Percentiles rank a stretch among this genome's conserved stretches.
These are phyloP conservation scores for Oreochromis niloticus DNA, from an alignment of 2,113 vertebrate genomes.

Conservation along the genomic window DNA sequence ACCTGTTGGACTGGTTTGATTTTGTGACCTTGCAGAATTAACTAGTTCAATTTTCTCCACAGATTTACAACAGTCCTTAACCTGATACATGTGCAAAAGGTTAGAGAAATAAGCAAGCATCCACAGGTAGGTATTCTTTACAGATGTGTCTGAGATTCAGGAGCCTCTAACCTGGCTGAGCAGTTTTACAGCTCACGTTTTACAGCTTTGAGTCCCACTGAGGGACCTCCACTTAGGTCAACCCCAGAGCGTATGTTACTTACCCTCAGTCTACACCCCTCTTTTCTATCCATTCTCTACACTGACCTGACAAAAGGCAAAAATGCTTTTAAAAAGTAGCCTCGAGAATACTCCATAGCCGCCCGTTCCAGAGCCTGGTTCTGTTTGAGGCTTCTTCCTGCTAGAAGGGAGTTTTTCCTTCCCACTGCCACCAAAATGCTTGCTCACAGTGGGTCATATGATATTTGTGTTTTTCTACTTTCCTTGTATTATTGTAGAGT, in stretches of 20 bases:
- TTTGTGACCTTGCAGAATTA: not conserved
- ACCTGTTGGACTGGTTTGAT: not conserved
- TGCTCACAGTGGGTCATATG: not conserved
- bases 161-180: not conserved
- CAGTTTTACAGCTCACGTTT: not conserved
- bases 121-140: not conserved
- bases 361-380: not conserved
- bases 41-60: not conserved
- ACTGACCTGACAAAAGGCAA: not conserved
- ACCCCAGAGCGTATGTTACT: not conserved
- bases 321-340: not conserved
- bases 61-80: rapidly evolving
- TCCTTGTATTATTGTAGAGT: not conserved
- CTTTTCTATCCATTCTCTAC: not conserved
- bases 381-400: rapidly evolving
- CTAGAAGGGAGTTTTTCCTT: not conserved
- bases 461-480: not conserved
- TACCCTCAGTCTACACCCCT: not conserved
- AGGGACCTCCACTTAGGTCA: not conserved
- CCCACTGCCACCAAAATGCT: not conserved
- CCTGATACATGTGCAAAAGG: not conserved
- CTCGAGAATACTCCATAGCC: not conserved
- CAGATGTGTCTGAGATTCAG: not conserved
- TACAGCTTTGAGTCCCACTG: not conserved
- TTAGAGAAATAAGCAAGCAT: not conserved